Conservation (phyloP, 1,140 invertebrate genomes). For the Bombus waltoni region DNA sequence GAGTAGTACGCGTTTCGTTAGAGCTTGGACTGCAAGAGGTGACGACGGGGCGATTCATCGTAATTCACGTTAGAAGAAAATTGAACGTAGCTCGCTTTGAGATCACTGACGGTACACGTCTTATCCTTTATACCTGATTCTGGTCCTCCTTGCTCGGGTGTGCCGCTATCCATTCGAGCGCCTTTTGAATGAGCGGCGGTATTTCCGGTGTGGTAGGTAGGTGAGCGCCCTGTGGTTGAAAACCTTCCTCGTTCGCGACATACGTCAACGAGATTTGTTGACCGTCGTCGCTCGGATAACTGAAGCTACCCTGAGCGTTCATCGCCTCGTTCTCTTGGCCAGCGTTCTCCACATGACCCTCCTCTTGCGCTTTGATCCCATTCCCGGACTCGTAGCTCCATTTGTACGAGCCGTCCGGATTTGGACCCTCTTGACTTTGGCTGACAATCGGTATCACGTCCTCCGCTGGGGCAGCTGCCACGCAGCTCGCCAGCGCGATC, state of each 20-base stretch:
- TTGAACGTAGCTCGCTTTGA: constrained; percentile 45
- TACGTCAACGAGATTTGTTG: constrained; percentile 80
- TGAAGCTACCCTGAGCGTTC: constrained; percentile 74
- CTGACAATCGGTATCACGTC: constrained; percentile 74
- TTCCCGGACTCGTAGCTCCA: constrained; percentile 81
- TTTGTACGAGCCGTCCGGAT: constrained; percentile 78
- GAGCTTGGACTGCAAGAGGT: constrained; percentile 26
- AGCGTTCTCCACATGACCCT: constrained; percentile 79
- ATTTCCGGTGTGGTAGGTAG: constrained; percentile 79
- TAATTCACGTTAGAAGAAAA: constrained; percentile 36
- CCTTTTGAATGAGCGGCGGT: constrained; percentile 76
- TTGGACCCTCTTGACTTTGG: constrained; percentile 65
- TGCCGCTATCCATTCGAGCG: constrained; percentile 75
- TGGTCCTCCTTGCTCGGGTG: constrained; percentile 74
- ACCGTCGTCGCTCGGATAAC: constrained; percentile 83
- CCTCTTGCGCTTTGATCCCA: constrained; percentile 79
- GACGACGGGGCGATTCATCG: constrained; percentile 36
- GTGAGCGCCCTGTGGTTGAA: constrained; percentile 81
- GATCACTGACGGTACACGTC: constrained; percentile 55
- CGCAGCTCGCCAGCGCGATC: constrained; percentile 54
- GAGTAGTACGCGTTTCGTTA: constrained; percentile 49
- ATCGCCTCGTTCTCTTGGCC: constrained; percentile 72
- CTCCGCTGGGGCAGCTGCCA: constrained; percentile 52
- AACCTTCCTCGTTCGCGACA: constrained; percentile 84
- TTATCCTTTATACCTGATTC: constrained; percentile 54